Conservation (phyloP, 2,888 invertebrate species). For the Ctena decussata region DNA sequence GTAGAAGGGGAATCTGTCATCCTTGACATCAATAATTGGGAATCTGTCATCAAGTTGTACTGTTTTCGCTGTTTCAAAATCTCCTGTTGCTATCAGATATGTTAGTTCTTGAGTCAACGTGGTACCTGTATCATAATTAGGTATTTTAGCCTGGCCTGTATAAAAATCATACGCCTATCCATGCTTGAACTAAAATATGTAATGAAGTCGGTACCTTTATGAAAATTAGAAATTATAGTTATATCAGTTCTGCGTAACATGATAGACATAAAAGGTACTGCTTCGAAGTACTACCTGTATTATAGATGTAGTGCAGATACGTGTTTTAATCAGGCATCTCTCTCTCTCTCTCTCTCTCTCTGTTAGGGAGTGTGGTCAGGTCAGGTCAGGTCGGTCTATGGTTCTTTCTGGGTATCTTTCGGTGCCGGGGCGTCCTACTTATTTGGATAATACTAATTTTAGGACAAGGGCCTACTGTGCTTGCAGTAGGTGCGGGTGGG, state of each 20-base stretch:
- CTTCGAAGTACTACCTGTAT: background rate
- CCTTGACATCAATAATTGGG: conserved; percentile 28
- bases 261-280: background rate
- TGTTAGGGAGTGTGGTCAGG: too few species aligned
- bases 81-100: conserved; percentile 23
- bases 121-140: conserved; percentile 5
- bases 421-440: too few species aligned
- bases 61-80: conserved; percentile 27
- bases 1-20: conserved; percentile 24
- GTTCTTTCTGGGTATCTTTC: too few species aligned
- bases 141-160: background rate
- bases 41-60: conserved; percentile 32
- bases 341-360: too few species aligned
- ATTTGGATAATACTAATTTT: too few species aligned
- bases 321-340: too few species aligned
- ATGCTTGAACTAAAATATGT: background rate
- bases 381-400: too few species aligned
- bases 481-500: too few species aligned
- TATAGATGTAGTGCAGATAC: too few species aligned
- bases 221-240: background rate
- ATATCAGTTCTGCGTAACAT: background rate
- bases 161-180: background rate
- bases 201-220: too few species aligned
- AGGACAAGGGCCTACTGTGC: too few species aligned
- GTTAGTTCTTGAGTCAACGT: conserved; percentile 24